Evolutionary conservation across 2,113 vertebrate genomes (phyloP).

Genomic region (Vidua macroura): DNA sequence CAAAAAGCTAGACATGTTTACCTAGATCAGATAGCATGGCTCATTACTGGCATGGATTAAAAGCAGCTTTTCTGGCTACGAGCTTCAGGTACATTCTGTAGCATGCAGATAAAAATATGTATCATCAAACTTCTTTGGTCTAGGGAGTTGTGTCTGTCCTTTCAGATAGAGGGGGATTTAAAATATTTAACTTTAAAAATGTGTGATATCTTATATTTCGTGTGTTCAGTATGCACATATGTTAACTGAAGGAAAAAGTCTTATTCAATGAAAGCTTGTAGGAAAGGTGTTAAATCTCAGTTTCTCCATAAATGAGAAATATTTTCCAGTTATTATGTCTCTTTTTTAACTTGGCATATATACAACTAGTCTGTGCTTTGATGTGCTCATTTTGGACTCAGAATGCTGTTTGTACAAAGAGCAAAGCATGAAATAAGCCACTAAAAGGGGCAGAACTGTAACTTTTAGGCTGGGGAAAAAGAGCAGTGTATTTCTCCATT

Average conservation of each 20-base stretch:
- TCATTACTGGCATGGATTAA: neutral
- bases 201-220: neutral
- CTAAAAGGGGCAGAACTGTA: conserved; percentile 18
- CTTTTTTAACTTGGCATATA: conserved; percentile 47
- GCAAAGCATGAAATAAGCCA: conserved; percentile 43
- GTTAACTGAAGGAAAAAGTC: conserved; percentile 27
- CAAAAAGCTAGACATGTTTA: neutral
- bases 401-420: conserved; percentile 48
- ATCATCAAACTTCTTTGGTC: neutral
- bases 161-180: neutral
- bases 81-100: neutral
- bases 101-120: neutral
- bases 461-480: neutral
- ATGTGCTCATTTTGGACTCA: conserved; percentile 55
- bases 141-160: neutral
- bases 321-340: conserved; percentile 67
- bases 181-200: neutral
- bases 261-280: conserved; percentile 25
- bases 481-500: neutral
- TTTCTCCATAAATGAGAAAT: conserved; percentile 66
- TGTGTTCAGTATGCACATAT: neutral
- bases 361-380: conserved; percentile 54
- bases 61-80: neutral
- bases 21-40: neutral
- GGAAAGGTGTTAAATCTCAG: conserved; percentile 67